phyloP scores from a whole-genome alignment of 2,113 vertebrate genomes.

The Silurus asotus region DNA sequence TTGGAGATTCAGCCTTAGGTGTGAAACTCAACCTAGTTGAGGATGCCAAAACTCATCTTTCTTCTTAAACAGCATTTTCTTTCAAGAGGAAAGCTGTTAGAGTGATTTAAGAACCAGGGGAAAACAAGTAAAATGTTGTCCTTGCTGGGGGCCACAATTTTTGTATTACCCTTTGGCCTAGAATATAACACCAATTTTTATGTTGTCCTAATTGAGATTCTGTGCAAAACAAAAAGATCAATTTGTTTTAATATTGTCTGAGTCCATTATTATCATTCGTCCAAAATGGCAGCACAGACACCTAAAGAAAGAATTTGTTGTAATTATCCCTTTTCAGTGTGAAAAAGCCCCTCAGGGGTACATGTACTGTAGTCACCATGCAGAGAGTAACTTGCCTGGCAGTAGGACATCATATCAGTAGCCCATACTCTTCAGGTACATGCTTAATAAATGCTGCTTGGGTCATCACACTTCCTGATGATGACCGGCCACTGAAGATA shows the following conservation, averaged over 20 bases:
- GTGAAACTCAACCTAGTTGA: neutral
- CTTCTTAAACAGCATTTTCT: neutral
- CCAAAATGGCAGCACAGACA: neutral
- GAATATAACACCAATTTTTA: neutral
- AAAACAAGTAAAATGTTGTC: neutral
- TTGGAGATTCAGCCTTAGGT: neutral
- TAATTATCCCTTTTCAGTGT: neutral
- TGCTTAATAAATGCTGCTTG: neutral
- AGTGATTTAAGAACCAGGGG: neutral
- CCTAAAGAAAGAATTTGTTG: neutral
- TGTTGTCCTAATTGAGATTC: neutral
- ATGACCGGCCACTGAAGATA: neutral
- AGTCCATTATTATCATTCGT: too few species aligned
- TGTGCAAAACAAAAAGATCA: neutral
- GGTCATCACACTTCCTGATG: neutral
- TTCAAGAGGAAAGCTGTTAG: neutral
- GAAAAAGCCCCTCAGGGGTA: neutral
- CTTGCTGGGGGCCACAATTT: neutral
- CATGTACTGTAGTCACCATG: neutral
- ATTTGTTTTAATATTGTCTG: neutral
- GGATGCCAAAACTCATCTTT: neutral
- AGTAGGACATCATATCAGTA: neutral
- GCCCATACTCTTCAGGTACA: neutral
- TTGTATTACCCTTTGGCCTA: neutral
- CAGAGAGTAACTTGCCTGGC: neutral